A percentile compares a stretch with the other conserved stretches of the same genome.
These are phyloP conservation scores for Penelope pileata DNA, from an alignment of 2,113 vertebrate genomes.

Conservation along the genomic window DNA sequence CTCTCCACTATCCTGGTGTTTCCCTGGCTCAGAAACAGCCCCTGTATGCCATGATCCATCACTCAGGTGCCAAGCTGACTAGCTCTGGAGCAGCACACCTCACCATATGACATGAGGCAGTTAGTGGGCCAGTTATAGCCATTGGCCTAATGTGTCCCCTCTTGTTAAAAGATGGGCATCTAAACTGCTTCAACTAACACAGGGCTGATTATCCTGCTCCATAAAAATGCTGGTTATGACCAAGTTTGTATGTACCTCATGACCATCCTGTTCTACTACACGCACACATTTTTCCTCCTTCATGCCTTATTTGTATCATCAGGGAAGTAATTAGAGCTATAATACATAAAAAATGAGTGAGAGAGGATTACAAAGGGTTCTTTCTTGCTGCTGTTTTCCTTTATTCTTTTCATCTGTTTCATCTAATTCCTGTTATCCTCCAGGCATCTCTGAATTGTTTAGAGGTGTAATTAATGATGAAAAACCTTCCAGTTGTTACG, in stretches of 20 bases:
- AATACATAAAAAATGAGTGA: conserved; percentile 30
- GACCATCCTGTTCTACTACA: not conserved
- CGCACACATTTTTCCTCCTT: not conserved
- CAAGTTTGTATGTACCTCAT: not conserved
- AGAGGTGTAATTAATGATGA: conserved; percentile 56
- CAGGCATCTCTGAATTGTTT: conserved; percentile 55
- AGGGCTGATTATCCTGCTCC: not conserved
- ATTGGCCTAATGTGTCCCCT: rapidly evolving
- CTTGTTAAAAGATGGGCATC: too few species aligned
- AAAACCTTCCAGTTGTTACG: conserved; percentile 61
- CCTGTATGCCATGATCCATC: not conserved
- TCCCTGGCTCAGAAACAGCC: not conserved
- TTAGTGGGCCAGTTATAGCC: not conserved
- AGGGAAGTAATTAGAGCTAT: conserved; percentile 38
- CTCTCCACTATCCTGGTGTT: not conserved
- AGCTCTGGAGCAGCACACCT: not conserved
- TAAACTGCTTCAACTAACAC: rapidly evolving
- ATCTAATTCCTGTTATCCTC: conserved; percentile 52
- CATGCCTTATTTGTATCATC: not conserved
- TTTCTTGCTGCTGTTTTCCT: conserved; percentile 20
- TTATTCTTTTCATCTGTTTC: conserved; percentile 53
- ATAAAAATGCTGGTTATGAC: not conserved
- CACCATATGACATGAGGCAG: not conserved
- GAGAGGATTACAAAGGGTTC: conserved; percentile 23
- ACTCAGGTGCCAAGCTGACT: not conserved